phyloP scores from a whole-genome alignment of 1,140 invertebrate genomes.

The Aphaenogaster rudis region DNA sequence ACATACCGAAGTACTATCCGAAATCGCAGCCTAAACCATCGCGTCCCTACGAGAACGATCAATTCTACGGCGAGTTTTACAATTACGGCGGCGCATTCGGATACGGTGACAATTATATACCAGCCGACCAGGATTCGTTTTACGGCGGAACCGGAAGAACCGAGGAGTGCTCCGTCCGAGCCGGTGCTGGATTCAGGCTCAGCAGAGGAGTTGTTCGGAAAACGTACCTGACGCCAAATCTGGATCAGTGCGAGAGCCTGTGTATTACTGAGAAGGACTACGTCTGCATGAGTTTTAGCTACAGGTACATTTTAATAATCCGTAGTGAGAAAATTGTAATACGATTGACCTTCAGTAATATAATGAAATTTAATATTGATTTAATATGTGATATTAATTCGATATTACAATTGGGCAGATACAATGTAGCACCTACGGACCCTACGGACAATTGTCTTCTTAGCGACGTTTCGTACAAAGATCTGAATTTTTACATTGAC shows the following conservation, averaged over 20 bases:
- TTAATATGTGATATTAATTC: constrained; percentile 7
- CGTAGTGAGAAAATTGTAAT: neutral
- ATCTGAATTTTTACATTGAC: constrained; percentile 91
- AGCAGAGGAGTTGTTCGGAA: constrained; percentile 89
- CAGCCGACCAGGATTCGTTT: constrained; percentile 69
- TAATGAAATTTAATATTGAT: constrained; percentile 12
- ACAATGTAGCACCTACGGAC: constrained; percentile 82
- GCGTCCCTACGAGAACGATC: constrained; percentile 52
- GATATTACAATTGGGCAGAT: constrained; percentile 78
- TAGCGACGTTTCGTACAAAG: constrained; percentile 89
- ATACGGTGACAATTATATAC: constrained; percentile 78
- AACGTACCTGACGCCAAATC: constrained; percentile 89
- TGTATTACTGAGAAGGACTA: constrained; percentile 91
- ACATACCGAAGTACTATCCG: constrained; percentile 60
- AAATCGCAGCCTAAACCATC: constrained; percentile 25
- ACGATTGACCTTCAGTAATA: neutral
- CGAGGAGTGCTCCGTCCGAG: constrained; percentile 90
- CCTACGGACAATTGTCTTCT: constrained; percentile 92
- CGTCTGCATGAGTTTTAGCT: constrained; percentile 92
- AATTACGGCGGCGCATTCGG: constrained; percentile 81
- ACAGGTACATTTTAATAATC: constrained; percentile 87
- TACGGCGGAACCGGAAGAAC: constrained; percentile 60
- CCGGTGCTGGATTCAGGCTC: constrained; percentile 91
- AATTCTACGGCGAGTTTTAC: constrained; percentile 72
- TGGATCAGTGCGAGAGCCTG: constrained; percentile 91